Conservation (phyloP, 2,888 invertebrate species). For the Cremastobaeus sp. region DNA sequence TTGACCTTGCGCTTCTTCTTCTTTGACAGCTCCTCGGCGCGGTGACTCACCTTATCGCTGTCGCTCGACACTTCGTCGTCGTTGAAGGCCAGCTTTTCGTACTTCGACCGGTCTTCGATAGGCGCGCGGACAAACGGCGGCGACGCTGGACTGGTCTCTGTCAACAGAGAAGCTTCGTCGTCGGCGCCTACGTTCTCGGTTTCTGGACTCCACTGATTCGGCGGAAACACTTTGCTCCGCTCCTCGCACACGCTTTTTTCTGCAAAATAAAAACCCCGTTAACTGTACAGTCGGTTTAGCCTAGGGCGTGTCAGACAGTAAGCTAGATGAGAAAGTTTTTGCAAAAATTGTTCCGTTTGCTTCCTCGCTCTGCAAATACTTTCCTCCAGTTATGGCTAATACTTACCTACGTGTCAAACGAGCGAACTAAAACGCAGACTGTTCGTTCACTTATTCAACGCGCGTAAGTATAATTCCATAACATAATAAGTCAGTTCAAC, state of each 20-base stretch:
- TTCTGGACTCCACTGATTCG: conserved; percentile 71
- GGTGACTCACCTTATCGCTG: conserved; percentile 74
- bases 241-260: conserved; percentile 64
- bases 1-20: conserved; percentile 75
- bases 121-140: conserved; percentile 82
- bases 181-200: conserved; percentile 69
- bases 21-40: conserved; percentile 74
- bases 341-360: neutral
- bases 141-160: conserved; percentile 75
- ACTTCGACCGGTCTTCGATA: conserved; percentile 86
- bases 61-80: conserved; percentile 80
- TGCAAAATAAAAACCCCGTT: conserved; percentile 66
- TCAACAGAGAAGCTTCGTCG: conserved; percentile 78
- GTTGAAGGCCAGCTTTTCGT: conserved; percentile 85
- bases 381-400: conserved; percentile 23
- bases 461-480: conserved; percentile 17
- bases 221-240: conserved; percentile 60
- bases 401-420: conserved; percentile 38
- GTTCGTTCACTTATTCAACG: no score
- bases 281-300: no score
- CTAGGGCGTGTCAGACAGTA: no score
- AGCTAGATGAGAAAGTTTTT: conserved; percentile 24
- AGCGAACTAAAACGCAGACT: conserved; percentile 19
- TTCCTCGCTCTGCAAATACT: conserved; percentile 22
- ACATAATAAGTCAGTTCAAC: no score